Conservation (phyloP, 2,113 vertebrate species). For the Sinocyclocheilus grahami region DNA sequence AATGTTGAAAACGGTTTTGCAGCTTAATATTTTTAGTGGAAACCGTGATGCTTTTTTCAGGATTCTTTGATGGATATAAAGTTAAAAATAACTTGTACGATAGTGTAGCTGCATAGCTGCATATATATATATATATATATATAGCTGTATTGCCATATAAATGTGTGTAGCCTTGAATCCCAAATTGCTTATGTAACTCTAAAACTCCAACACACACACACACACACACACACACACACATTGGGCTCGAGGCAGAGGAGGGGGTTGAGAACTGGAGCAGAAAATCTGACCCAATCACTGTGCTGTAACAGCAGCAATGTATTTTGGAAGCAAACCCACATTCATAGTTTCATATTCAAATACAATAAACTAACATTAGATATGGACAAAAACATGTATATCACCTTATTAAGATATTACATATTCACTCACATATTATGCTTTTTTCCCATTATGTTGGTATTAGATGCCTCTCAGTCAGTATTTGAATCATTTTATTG, state of each 20-base stretch:
- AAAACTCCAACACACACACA: conserved; percentile 27
- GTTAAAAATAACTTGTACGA: too few species aligned
- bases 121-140: too few species aligned
- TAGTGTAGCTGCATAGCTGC: too few species aligned
- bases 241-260: conserved; percentile 45
- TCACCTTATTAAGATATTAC: background rate
- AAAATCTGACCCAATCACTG: conserved; percentile 71
- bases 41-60: too few species aligned
- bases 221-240: conserved; percentile 29
- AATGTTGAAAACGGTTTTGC: too few species aligned
- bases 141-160: background rate
- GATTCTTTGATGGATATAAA: too few species aligned
- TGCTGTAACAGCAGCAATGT: conserved; percentile 49
- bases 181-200: conserved; percentile 3
- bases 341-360: conserved; percentile 16
- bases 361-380: background rate
- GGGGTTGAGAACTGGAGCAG: conserved; percentile 70
- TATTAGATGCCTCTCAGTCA: background rate
- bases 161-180: background rate
- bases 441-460: background rate
- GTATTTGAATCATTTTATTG: background rate
- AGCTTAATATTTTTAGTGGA: too few species aligned
- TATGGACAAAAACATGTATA: background rate
- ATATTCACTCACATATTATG: background rate
- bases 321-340: conserved; percentile 54